These are phyloP conservation scores for Noctua janthe DNA, from an alignment of 2,888 invertebrate species.

Conservation along the genomic window DNA sequence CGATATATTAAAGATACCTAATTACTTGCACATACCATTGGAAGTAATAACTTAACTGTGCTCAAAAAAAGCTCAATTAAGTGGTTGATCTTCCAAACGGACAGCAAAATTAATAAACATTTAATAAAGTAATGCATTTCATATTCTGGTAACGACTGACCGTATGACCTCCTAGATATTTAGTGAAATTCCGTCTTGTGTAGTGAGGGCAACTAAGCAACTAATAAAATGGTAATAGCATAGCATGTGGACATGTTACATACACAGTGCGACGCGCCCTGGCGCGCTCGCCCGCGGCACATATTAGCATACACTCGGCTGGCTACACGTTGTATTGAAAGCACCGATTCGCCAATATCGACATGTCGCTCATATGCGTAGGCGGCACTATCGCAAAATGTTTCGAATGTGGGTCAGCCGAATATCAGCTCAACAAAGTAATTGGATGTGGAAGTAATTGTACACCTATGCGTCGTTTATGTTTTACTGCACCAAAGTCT, in stretches of 20 bases:
- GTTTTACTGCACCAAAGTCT: conserved; percentile 78
- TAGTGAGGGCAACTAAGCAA: conserved; percentile 57
- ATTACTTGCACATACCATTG: conserved; percentile 11
- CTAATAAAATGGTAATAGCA: conserved; percentile 70
- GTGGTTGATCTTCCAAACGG: conserved; percentile 23
- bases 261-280: conserved; percentile 68
- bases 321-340: conserved; percentile 76
- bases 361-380: conserved; percentile 81
- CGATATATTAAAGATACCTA: neutral
- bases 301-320: conserved; percentile 77
- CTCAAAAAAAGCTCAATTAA: conserved; percentile 18
- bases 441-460: conserved; percentile 84
- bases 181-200: conserved; percentile 57
- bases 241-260: conserved; percentile 64
- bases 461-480: conserved; percentile 83
- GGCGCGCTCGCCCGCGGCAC: conserved; percentile 74
- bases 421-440: conserved; percentile 80
- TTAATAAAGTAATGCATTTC: conserved; percentile 4
- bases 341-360: conserved; percentile 79
- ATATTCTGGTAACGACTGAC: conserved; percentile 12
- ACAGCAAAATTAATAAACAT: neutral
- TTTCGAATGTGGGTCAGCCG: conserved; percentile 81
- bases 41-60: conserved; percentile 19
- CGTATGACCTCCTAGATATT: conserved; percentile 29
- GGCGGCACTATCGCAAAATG: conserved; percentile 83